Base-by-base conservation (phyloP, 1,140 invertebrate species). In the Drosophila tani region DNA sequence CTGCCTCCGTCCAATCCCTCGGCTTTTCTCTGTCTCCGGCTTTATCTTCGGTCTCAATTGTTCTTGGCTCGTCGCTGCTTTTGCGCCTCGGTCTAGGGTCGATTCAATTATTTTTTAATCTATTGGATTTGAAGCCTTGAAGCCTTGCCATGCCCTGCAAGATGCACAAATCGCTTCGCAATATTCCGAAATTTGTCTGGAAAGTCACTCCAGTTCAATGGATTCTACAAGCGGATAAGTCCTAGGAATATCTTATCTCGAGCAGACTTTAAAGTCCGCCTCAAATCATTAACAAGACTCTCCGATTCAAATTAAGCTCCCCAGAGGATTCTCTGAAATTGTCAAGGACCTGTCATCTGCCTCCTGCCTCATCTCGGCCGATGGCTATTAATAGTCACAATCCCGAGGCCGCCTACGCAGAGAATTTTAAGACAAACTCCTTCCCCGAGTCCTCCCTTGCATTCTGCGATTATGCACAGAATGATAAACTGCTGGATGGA, bases 41-140 rank as follows among this genome's bases (percentile, higher is more conserved):
- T 17, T 47, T 17, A 47, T 45, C 15, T 27, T 38, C 19, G 12
- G 46, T 6, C 68, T 47, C 27, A 21, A 41, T 57, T 49, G 21
- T 19, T 81, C 63, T 59, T 11, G 11, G 27, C 7, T 46, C 47
- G 50, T 45, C 40, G 35, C 3, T 46, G 77, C 50, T 56, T 64
- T 68, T 45, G 49, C 58, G 67, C 43, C 41, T 53, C 53, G 45
- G 64, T 62, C 64, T 69, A 24, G 9, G 50, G 64, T 15, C 71
- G 56, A 88, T 90, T 90, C 81, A 88, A 88, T 88, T 88, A 90
- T 62, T 75, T 84, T 81, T 63, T 90, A 88, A 88, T 88, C 74
- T 81, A 90, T 79, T 78, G 73, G 74, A 84, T 90, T 88, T 70
- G 46, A 59, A 71, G 69, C 21, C 14, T 35, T n/a, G n/a, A n/a